Percentiles rank a stretch among this genome's conserved stretches.
Conservation (phyloP, 2,797 vertebrate species). For the Acrossocheilus fasciatus region DNA sequence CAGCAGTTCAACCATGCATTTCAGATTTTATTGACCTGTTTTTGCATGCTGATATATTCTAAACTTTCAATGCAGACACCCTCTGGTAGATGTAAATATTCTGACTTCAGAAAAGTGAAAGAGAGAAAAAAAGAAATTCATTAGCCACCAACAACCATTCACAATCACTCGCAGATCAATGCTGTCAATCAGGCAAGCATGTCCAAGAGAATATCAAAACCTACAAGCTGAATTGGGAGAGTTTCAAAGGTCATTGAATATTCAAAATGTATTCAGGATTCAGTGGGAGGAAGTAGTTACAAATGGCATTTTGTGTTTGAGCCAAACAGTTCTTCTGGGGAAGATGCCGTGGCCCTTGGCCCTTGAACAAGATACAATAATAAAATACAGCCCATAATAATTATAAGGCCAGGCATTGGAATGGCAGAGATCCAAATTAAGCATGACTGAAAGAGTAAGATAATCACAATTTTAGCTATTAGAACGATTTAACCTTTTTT, state of each 20-base stretch:
- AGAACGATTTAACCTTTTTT: background rate
- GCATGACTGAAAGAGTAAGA: slow-evolving; percentile 2
- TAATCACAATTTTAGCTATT: slow-evolving; percentile 5
- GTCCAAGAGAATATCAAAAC: background rate
- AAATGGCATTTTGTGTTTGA: slow-evolving; percentile 9
- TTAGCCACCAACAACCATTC: background rate
- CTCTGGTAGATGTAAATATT: background rate
- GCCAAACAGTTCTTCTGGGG: slow-evolving; percentile 12
- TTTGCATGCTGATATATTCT: slow-evolving; percentile 3
- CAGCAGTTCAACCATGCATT: background rate
- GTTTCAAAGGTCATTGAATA: background rate
- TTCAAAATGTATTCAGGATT: slow-evolving; percentile 13
- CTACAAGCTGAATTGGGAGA: background rate
- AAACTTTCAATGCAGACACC: background rate
- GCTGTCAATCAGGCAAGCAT: background rate
- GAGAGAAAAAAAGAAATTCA: background rate
- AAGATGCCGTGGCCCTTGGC: background rate
- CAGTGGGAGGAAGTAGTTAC: background rate
- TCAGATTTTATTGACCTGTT: slow-evolving; percentile 1
- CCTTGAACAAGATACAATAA: slow-evolving; percentile 9
- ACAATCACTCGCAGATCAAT: background rate
- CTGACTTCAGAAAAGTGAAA: background rate
- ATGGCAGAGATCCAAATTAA: background rate
- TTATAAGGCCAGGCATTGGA: background rate
- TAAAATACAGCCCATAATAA: slow-evolving; percentile 17